Conservation (phyloP, 2,797 vertebrate species). For the Aulostomus chinensis region DNA sequence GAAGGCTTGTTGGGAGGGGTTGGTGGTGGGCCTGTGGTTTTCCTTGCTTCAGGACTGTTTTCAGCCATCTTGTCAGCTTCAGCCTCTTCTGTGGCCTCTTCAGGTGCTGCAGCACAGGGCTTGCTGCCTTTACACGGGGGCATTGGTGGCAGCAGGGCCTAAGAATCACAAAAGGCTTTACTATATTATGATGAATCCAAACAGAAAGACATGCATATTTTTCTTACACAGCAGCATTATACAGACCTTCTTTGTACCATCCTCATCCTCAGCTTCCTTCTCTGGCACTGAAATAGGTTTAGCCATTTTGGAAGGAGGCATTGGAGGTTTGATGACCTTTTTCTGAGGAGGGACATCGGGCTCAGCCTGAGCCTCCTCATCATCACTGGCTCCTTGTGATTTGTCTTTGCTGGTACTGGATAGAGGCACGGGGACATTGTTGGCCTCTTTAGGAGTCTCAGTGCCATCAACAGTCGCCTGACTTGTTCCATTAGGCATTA, state of each 20-base stretch:
- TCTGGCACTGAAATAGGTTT: conserved; percentile 31
- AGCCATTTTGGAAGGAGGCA: conserved; percentile 59
- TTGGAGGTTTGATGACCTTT: conserved; percentile 63
- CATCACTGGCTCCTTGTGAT: conserved; percentile 25
- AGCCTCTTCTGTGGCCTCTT: conserved; percentile 25
- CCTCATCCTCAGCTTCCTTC: conserved; percentile 24
- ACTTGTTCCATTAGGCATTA: conserved; percentile 70
- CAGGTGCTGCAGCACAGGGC: conserved; percentile 30
- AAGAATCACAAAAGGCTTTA: conserved; percentile 4
- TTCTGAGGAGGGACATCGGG: conserved; percentile 45
- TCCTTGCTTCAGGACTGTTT: conserved; percentile 45
- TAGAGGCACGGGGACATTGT: conserved; percentile 71
- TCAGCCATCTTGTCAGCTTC: conserved; percentile 27
- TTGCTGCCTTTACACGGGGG: conserved; percentile 69
- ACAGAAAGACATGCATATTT: background rate
- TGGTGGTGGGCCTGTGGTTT: conserved; percentile 70
- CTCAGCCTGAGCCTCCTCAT: conserved; percentile 39
- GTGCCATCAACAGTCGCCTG: conserved; percentile 34
- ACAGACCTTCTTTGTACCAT: conserved; percentile 50
- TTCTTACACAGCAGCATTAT: background rate
- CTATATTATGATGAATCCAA: conserved; percentile 7
- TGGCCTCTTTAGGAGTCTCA: conserved; percentile 59
- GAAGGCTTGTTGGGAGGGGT: conserved; percentile 79
- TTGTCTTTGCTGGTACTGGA: conserved; percentile 63
- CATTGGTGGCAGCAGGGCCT: conserved; percentile 58